A percentile compares a stretch with the other conserved stretches of the same genome.
These are phyloP conservation scores for Psittacula derbiana DNA, from an alignment of 2,797 vertebrate species.

Conservation along the genomic window DNA sequence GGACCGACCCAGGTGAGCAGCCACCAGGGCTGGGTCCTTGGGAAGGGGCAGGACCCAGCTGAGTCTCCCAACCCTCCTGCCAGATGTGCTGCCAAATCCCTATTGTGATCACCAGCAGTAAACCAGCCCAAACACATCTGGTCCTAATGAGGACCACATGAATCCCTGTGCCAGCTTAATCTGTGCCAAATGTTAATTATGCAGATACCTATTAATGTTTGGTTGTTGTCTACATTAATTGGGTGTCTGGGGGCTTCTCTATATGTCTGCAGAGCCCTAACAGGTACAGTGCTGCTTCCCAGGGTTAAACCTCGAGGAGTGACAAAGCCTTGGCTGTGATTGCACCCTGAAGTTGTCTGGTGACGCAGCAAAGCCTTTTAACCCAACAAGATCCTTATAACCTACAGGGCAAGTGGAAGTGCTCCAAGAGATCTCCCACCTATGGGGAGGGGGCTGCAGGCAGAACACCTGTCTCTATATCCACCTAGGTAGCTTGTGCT, in stretches of 20 bases:
- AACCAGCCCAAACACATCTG: neutral
- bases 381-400: neutral
- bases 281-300: neutral
- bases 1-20: neutral
- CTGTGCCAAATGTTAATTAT: neutral
- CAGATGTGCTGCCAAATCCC: neutral
- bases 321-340: neutral
- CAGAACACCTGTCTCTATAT: neutral
- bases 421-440: neutral
- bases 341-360: rapidly evolving
- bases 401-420: rapidly evolving
- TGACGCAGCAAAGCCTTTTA: neutral
- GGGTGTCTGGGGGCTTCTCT: neutral
- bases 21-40: neutral
- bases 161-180: neutral
- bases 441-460: neutral
- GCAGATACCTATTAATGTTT: neutral
- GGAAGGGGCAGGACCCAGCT: neutral
- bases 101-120: neutral
- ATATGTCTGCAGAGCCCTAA: neutral
- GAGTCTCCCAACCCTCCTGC: neutral
- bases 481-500: neutral
- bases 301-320: neutral
- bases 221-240: neutral
- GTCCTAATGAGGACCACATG: neutral